A percentile compares a stretch with the other conserved stretches of the same genome.
phyloP scores from a whole-genome alignment of 35 echinoderm and acorn worm species.

The Diadema setosum region DNA sequence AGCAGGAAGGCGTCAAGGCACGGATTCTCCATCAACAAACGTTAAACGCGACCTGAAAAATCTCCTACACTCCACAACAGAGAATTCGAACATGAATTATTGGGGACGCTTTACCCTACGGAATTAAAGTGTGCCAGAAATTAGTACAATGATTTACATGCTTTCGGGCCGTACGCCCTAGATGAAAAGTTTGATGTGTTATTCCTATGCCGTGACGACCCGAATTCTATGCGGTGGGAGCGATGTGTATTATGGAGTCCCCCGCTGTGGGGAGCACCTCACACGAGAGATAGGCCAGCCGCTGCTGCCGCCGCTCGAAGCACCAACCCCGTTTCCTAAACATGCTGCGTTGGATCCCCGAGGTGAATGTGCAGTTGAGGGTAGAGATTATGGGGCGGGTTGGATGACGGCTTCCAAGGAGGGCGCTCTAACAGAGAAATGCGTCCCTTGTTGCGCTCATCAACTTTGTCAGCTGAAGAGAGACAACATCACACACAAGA shows the following conservation, averaged over 20 bases:
- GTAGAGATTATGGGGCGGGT: conserved; percentile 86
- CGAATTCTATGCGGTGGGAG: background rate
- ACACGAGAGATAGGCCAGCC: background rate
- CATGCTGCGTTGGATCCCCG: conserved; percentile 56
- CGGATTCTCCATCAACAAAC: no score
- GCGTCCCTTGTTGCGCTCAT: conserved; percentile 79
- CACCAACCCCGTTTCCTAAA: background rate
- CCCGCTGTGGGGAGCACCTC: background rate
- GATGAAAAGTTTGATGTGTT: no score
- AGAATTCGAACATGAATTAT: no score
- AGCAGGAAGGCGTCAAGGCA: no score
- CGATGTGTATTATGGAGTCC: background rate
- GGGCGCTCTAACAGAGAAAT: conserved; percentile 93
- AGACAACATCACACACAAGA: no score
- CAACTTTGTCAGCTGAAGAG: conserved; percentile 77
- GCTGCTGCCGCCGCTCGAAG: background rate
- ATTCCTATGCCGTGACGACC: background rate
- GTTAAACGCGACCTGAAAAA: no score
- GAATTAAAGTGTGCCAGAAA: no score
- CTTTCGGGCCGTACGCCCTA: no score
- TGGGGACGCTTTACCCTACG: no score
- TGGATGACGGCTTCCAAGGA: conserved; percentile 96
- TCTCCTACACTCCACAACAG: no score
- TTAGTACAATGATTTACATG: no score
- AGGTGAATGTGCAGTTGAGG: conserved; percentile 91